Evolutionary conservation across 2,113 vertebrate species (phyloP).

Genomic region (Gnathochromis pfefferi): DNA sequence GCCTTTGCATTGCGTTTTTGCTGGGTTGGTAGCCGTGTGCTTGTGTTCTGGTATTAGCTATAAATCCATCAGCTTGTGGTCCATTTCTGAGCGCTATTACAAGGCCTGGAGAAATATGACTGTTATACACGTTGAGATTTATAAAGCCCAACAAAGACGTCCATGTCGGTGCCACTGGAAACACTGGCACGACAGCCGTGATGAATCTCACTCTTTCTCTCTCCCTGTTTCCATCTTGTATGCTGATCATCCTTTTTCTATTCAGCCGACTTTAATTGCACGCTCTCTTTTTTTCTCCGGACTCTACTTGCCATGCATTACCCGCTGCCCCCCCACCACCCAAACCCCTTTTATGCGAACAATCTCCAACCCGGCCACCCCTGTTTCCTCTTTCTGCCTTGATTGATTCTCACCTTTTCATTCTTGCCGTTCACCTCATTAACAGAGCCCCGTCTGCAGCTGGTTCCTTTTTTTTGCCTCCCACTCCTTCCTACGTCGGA

Average conservation of each 20-base stretch:
- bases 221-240: neutral
- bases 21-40: neutral
- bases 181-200: constrained; percentile 19
- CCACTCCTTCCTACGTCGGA: constrained; percentile 5
- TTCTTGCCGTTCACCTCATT: constrained; percentile 71
- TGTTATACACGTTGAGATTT: neutral
- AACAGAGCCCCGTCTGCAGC: constrained; percentile 30
- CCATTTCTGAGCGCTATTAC: neutral
- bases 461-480: constrained; percentile 33
- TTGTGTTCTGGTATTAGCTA: neutral
- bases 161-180: constrained; percentile 21
- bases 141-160: constrained; percentile 38
- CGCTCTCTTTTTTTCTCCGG: neutral
- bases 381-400: constrained; percentile 43
- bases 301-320: constrained; percentile 52
- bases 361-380: constrained; percentile 27
- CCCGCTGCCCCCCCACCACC: neutral
- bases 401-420: constrained; percentile 74
- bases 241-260: constrained; percentile 18
- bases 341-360: constrained; percentile 16
- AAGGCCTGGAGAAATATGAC: constrained; percentile 10
- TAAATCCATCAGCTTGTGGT: neutral
- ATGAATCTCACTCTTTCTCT: constrained; percentile 36
- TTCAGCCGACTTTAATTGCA: constrained; percentile 50
- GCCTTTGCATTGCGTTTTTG: neutral